Evolutionary conservation across 2,888 invertebrate genomes (phyloP).

Genomic region (Acanthosoma haemorrhoidale): DNA sequence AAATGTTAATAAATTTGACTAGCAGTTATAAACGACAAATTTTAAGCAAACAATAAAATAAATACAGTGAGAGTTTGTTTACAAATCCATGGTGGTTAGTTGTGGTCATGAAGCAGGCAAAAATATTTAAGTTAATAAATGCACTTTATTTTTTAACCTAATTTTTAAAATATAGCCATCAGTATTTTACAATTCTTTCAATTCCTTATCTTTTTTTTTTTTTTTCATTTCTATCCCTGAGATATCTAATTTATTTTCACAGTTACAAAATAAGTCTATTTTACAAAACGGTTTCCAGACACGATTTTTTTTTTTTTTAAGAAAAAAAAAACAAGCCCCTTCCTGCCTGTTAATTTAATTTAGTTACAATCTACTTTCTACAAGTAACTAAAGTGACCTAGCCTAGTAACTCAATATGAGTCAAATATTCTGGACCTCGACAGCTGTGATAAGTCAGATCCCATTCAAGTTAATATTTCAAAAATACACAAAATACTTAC

Average conservation of each 20-base stretch:
- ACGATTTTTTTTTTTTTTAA: background rate
- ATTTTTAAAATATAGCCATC: constrained; percentile 17
- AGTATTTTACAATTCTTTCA: background rate
- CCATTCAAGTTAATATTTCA: constrained; percentile 8
- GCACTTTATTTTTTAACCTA: constrained; percentile 16
- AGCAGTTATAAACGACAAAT: constrained; percentile 18
- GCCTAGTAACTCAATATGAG: constrained; percentile 26
- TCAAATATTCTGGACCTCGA: background rate
- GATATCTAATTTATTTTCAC: constrained; percentile 22
- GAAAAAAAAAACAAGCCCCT: constrained; percentile 6
- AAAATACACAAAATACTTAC: constrained; percentile 17
- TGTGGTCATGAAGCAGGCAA: constrained; percentile 1
- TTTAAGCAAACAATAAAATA: background rate
- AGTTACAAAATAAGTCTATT: constrained; percentile 1
- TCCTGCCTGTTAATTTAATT: constrained; percentile 22
- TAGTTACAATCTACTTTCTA: constrained; percentile 21
- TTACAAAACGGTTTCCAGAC: constrained; percentile 7
- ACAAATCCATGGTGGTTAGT: constrained; percentile 31
- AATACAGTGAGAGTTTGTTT: background rate
- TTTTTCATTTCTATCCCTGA: constrained; percentile 25
- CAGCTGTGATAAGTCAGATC: background rate
- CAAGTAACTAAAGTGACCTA: constrained; percentile 22
- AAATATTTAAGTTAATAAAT: constrained; percentile 26
- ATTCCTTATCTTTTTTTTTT: background rate
- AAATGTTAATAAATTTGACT: background rate